Conservation (phyloP, 2,888 invertebrate species). For the Galerucella calmariensis region DNA sequence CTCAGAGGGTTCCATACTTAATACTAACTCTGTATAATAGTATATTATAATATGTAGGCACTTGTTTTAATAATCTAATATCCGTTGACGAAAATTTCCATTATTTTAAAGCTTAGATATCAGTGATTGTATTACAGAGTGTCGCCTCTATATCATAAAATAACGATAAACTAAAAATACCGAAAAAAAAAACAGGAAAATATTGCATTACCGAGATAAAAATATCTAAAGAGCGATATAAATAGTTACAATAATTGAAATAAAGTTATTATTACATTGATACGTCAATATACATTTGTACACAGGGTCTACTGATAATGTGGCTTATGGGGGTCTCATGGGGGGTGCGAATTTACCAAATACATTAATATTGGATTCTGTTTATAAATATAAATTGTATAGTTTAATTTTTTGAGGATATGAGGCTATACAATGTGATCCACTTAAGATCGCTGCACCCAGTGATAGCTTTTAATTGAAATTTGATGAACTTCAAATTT, state of each 20-base stretch:
- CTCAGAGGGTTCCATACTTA: too few species aligned
- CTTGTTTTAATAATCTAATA: not conserved
- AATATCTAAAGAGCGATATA: not conserved
- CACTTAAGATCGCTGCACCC: too few species aligned
- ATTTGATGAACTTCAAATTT: too few species aligned
- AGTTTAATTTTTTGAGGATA: too few species aligned
- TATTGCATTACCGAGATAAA: not conserved
- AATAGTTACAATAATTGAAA: not conserved
- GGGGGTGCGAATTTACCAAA: too few species aligned
- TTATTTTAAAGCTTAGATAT: not conserved
- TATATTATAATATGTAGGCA: not conserved
- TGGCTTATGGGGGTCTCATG: not conserved
- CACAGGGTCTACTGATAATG: not conserved
- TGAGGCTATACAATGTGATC: too few species aligned
- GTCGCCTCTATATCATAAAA: not conserved
- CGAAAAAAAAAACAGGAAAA: constrained; percentile 1
- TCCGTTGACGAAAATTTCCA: not conserved
- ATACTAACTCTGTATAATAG: too few species aligned
- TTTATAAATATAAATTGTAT: too few species aligned
- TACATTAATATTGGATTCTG: too few species aligned
- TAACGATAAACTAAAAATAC: not conserved
- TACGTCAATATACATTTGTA: not conserved
- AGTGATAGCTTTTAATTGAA: too few species aligned
- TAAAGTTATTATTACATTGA: not conserved
- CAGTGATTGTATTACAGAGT: not conserved